Evolutionary conservation across 2,888 invertebrate genomes (phyloP).

Genomic region (Athalia rosae): DNA sequence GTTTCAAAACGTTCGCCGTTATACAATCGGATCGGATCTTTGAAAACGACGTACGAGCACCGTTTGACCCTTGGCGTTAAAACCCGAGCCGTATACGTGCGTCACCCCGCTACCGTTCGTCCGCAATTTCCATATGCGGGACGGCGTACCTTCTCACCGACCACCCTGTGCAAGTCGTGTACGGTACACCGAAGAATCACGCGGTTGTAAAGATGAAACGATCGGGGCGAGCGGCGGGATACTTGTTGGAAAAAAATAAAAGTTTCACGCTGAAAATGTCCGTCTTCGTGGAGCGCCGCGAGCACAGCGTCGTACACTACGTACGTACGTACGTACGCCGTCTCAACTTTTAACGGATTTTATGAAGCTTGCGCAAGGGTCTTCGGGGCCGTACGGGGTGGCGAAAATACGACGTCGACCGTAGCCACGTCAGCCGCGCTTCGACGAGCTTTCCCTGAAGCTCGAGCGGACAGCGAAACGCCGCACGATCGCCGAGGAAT

Average conservation of each 20-base stretch:
- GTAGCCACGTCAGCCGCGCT: too few relatives aligned
- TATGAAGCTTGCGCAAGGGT: not conserved
- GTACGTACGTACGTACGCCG: too few relatives aligned
- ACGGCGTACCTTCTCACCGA: too few relatives aligned
- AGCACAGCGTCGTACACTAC: not conserved
- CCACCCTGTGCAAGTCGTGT: too few relatives aligned
- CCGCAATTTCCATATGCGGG: too few relatives aligned
- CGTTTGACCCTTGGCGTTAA: conserved; percentile 18
- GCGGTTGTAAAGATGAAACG: not conserved
- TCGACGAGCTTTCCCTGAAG: too few relatives aligned
- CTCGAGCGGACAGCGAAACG: too few relatives aligned
- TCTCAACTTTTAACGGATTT: not conserved
- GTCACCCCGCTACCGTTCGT: too few relatives aligned
- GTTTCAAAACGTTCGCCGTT: conserved; percentile 48
- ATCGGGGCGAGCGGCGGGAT: not conserved
- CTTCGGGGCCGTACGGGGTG: too few relatives aligned
- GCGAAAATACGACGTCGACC: too few relatives aligned
- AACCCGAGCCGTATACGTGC: not conserved
- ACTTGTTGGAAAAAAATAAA: not conserved
- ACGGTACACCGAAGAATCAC: not conserved
- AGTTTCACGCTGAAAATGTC: conserved; percentile 4
- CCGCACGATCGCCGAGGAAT: too few relatives aligned
- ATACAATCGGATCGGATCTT: conserved; percentile 53
- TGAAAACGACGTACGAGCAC: conserved; percentile 3
- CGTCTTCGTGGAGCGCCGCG: too few relatives aligned